These are phyloP conservation scores for Cryptotermes secundus DNA, from an alignment of 1,140 invertebrate genomes.

Conservation along the genomic window DNA sequence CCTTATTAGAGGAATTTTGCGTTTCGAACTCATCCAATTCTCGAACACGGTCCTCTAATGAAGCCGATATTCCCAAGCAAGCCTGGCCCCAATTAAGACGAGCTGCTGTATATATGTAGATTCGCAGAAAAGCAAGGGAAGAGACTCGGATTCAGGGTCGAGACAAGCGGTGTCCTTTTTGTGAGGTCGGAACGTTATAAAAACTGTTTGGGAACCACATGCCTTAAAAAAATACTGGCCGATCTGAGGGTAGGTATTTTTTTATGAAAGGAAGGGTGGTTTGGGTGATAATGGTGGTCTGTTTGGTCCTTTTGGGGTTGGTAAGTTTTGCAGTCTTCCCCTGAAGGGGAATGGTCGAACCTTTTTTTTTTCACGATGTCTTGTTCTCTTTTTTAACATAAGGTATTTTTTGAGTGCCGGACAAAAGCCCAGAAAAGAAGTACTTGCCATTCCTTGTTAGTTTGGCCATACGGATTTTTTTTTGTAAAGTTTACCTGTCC, in stretches of 20 bases:
- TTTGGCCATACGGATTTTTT: not conserved
- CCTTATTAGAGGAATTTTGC: too few relatives aligned
- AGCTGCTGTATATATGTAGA: not conserved
- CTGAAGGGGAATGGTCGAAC: not conserved
- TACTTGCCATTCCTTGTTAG: not conserved
- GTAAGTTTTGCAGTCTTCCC: not conserved
- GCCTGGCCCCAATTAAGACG: too few relatives aligned
- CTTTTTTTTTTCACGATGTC: not conserved
- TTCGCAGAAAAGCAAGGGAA: not conserved
- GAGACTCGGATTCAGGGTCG: not conserved
- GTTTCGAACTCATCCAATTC: too few relatives aligned
- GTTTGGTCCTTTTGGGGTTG: conserved; percentile 9
- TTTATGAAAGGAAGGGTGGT: conserved; percentile 19
- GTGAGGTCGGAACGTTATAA: not conserved
- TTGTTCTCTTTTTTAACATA: not conserved
- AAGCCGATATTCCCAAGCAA: too few relatives aligned
- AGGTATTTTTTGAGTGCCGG: conserved; percentile 6
- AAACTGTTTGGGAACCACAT: not conserved
- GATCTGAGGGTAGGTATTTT: not conserved
- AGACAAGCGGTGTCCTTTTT: not conserved
- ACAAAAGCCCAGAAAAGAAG: not conserved
- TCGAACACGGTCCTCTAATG: too few relatives aligned
- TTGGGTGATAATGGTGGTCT: conserved; percentile 18
- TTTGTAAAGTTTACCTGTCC: not conserved
- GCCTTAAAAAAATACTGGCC: not conserved